phyloP scores from a whole-genome alignment of 2,113 vertebrate species.

The Abramis brama region DNA sequence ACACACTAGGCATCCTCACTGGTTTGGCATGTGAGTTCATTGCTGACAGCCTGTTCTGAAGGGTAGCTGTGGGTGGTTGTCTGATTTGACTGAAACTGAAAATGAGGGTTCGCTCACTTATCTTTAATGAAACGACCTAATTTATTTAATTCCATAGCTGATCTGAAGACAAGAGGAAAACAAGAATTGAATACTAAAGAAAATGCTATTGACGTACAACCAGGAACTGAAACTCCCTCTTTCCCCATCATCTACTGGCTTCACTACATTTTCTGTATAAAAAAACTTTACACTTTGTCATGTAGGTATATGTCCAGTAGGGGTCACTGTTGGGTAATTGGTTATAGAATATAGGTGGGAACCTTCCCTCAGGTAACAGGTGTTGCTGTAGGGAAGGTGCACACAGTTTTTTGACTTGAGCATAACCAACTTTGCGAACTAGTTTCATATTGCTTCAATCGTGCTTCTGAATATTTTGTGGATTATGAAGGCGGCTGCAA shows the following conservation, averaged over 20 bases:
- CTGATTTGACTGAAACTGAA: not conserved
- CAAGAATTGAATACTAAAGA: not conserved
- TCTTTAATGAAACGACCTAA: not conserved
- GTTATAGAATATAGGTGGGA: too few relatives aligned
- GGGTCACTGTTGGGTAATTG: too few relatives aligned
- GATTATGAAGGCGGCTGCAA: not conserved
- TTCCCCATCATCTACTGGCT: not conserved
- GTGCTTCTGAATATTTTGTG: too few relatives aligned
- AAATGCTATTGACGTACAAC: not conserved
- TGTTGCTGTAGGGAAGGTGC: too few relatives aligned
- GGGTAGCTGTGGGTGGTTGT: constrained; percentile 19
- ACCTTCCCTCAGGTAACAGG: too few relatives aligned
- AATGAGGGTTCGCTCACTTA: not conserved
- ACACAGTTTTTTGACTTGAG: too few relatives aligned
- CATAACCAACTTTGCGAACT: too few relatives aligned
- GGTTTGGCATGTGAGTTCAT: constrained; percentile 5
- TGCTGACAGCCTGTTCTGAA: constrained; percentile 4
- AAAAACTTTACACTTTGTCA: too few relatives aligned
- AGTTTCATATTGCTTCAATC: too few relatives aligned
- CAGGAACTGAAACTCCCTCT: not conserved
- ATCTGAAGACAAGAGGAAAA: not conserved
- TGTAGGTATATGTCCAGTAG: too few relatives aligned
- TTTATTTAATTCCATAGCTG: not conserved
- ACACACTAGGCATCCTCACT: constrained; percentile 13
- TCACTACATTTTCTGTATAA: not conserved